phyloP scores from a whole-genome alignment of 2,888 invertebrate species.

The Caenorhabditis japonica region DNA sequence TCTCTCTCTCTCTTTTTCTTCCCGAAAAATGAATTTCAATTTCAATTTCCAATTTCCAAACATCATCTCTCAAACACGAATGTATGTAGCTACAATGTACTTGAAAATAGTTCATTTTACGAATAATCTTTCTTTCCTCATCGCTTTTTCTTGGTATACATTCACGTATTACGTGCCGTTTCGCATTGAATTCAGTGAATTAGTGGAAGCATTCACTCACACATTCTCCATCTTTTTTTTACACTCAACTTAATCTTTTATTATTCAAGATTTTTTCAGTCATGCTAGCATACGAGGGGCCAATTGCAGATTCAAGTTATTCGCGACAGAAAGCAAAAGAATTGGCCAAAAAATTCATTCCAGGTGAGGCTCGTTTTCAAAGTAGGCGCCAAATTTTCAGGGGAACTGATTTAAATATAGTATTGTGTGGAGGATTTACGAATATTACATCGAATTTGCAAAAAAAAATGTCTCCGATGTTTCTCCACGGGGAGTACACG shows the following conservation, averaged over 20 bases:
- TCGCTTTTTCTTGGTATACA: too few relatives aligned
- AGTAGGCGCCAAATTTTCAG: too few relatives aligned
- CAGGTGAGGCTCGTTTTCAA: slow-evolving; percentile 13
- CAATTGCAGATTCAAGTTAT: slow-evolving; percentile 32
- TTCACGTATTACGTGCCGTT: too few relatives aligned
- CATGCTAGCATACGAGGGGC: slow-evolving; percentile 41
- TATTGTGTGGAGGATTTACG: too few relatives aligned
- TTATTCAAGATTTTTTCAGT: slow-evolving; percentile 23
- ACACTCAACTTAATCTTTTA: not conserved
- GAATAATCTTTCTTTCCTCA: slow-evolving; percentile 16
- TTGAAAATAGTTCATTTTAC: slow-evolving; percentile 2
- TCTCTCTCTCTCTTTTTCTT: too few relatives aligned
- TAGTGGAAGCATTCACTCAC: too few relatives aligned
- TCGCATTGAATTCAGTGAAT: too few relatives aligned
- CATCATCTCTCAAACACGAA: not conserved
- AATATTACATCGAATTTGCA: too few relatives aligned
- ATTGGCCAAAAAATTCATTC: slow-evolving; percentile 43
- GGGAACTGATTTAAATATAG: too few relatives aligned
- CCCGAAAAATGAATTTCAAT: too few relatives aligned
- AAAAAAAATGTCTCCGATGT: too few relatives aligned
- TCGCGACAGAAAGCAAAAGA: slow-evolving; percentile 44
- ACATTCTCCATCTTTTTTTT: not conserved
- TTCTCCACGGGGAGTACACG: too few relatives aligned
- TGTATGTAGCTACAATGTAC: slow-evolving; percentile 4
- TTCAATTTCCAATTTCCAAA: slow-evolving; percentile 6